Evolutionary conservation across 2,888 invertebrate genomes (phyloP).

Genomic region (Caenorhabditis sinica): DNA sequence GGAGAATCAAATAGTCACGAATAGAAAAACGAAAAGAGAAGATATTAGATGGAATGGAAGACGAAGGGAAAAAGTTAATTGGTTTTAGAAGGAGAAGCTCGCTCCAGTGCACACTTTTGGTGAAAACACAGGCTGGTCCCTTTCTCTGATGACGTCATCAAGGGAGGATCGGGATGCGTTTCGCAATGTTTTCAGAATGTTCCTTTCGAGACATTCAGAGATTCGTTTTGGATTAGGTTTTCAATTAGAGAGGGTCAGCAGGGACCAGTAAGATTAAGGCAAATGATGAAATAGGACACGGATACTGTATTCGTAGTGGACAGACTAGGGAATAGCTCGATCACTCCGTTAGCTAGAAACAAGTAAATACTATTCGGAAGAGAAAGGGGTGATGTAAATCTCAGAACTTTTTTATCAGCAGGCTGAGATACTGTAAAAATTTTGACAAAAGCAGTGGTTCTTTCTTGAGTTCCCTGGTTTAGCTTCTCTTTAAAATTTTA

Average conservation of each 20-base stretch:
- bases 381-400: too few species aligned
- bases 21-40: conserved; percentile 4
- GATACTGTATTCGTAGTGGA: background rate
- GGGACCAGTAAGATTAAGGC: background rate
- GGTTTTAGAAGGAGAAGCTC: conserved; percentile 26
- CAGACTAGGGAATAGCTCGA: background rate
- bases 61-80: conserved; percentile 34
- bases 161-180: conserved; percentile 1
- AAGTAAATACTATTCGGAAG: background rate
- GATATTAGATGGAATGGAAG: conserved; percentile 2
- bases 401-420: too few species aligned
- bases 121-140: conserved; percentile 12
- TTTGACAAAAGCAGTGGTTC: too few species aligned
- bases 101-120: conserved; percentile 32
- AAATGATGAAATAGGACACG: background rate
- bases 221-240: conserved; percentile 33
- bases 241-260: conserved; percentile 4
- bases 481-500: too few species aligned
- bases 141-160: conserved; percentile 27
- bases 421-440: too few species aligned
- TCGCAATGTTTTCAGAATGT: conserved; percentile 46
- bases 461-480: too few species aligned
- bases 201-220: conserved; percentile 18
- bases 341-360: background rate
- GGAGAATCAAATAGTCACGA: conserved; percentile 14